These are phyloP conservation scores for Cepaea hortensis DNA, from an alignment of 2,888 invertebrate genomes.

Conservation along the genomic window DNA sequence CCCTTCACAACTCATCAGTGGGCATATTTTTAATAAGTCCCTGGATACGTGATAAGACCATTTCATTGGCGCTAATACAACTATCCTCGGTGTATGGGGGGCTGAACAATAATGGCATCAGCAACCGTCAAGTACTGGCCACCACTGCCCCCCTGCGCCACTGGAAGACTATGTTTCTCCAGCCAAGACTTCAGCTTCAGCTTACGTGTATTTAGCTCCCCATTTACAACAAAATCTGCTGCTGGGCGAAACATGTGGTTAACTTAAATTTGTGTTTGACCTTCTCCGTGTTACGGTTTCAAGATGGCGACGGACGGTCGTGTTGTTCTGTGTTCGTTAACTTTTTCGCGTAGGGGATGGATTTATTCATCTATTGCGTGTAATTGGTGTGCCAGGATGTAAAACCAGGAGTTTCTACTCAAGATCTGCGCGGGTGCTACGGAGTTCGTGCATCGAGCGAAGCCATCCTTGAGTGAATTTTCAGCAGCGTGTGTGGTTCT, in stretches of 20 bases:
- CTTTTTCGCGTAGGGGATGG: no score
- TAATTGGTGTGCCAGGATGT: no score
- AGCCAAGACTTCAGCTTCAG: constrained; percentile 70
- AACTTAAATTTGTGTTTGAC: constrained; percentile 59
- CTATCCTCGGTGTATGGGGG: constrained; percentile 72
- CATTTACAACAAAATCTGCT: constrained; percentile 46
- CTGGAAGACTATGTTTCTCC: constrained; percentile 72
- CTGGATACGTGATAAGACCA: constrained; percentile 74
- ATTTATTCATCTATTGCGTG: no score
- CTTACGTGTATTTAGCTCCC: constrained; percentile 61
- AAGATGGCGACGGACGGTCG: no score
- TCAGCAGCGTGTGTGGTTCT: no score
- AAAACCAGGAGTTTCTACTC: no score
- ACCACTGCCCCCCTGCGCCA: constrained; percentile 61
- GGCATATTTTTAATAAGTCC: constrained; percentile 75
- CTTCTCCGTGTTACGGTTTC: constrained; percentile 52
- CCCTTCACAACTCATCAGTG: constrained; percentile 50
- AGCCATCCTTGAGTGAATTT: no score
- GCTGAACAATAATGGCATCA: constrained; percentile 70
- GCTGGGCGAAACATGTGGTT: constrained; percentile 64
- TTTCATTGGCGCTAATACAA: constrained; percentile 75
- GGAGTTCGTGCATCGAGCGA: no score
- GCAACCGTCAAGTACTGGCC: constrained; percentile 67
- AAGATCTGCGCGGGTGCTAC: no score
- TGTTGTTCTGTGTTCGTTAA: no score